Evolutionary conservation across 23 tunicate species (phyloP).

Genomic region (Trididemnum nubilum): DNA sequence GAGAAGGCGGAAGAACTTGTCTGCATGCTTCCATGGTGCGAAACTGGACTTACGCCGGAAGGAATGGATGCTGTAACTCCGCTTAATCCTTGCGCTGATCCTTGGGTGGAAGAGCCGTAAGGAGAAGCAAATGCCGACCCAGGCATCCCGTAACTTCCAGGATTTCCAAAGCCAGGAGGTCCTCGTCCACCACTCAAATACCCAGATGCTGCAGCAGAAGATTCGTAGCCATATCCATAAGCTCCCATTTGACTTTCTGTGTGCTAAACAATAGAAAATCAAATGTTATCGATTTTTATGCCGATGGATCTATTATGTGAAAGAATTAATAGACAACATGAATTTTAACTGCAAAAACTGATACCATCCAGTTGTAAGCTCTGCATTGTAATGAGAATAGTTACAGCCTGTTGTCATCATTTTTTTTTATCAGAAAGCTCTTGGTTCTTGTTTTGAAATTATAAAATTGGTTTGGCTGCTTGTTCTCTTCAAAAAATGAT

Average conservation of each 20-base stretch:
- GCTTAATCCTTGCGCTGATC: conserved; percentile 58
- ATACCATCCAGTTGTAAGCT: too few species aligned
- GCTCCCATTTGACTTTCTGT: conserved; percentile 95
- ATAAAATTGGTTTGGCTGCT: too few species aligned
- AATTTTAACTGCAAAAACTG: too few species aligned
- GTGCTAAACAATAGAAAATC: conserved; percentile 57
- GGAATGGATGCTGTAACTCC: conserved; percentile 60
- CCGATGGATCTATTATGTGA: too few species aligned
- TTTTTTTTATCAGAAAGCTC: too few species aligned
- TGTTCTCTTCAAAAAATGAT: too few species aligned
- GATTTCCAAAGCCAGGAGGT: conserved; percentile 80
- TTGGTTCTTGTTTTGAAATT: too few species aligned
- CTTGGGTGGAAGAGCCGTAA: conserved; percentile 55
- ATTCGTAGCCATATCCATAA: conserved; percentile 61
- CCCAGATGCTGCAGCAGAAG: conserved; percentile 75
- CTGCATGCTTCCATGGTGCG: conserved; percentile 51
- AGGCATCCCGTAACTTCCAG: conserved; percentile 76
- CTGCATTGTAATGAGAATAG: too few species aligned
- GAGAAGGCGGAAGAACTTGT: conserved; percentile 49
- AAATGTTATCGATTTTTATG: too few species aligned
- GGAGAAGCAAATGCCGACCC: conserved; percentile 75
- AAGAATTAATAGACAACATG: too few species aligned
- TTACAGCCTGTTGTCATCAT: too few species aligned
- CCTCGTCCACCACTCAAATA: conserved; percentile 86
- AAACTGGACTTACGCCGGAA: conserved; percentile 79